Evolutionary conservation across 1,140 invertebrate genomes (phyloP).

Genomic region (Drosophila arawakana): DNA sequence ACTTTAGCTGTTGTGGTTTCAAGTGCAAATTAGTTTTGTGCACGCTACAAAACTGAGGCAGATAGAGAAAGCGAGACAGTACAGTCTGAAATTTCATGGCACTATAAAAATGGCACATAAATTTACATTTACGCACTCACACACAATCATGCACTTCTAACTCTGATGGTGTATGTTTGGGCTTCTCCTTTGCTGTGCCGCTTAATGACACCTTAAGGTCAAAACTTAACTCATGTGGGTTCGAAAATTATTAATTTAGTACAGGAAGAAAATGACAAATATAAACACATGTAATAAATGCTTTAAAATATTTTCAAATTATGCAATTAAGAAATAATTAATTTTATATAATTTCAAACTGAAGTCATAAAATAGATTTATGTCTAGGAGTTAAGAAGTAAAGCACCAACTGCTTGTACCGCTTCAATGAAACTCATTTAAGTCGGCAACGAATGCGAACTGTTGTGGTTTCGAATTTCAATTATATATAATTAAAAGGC

Average conservation of each 20-base stretch:
- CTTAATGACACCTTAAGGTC: slow-evolving; percentile 21
- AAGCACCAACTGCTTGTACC: slow-evolving; percentile 14
- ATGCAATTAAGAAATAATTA: not conserved
- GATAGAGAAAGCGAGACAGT: not conserved
- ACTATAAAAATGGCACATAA: slow-evolving; percentile 55
- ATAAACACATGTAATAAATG: too few species aligned
- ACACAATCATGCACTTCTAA: too few species aligned
- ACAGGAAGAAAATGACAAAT: too few species aligned
- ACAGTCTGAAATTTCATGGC: slow-evolving; percentile 44
- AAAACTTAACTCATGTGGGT: not conserved
- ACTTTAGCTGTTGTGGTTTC: slow-evolving; percentile 63
- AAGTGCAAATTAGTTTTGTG: slow-evolving; percentile 74
- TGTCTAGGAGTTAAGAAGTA: not conserved
- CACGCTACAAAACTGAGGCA: slow-evolving; percentile 47
- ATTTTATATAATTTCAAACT: not conserved
- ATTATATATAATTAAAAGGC: slow-evolving; percentile 73
- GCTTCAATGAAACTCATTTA: slow-evolving; percentile 18
- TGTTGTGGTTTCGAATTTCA: slow-evolving; percentile 68
- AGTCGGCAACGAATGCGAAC: slow-evolving; percentile 11
- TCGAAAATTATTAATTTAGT: slow-evolving; percentile 8
- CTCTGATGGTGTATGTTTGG: too few species aligned
- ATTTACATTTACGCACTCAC: slow-evolving; percentile 50
- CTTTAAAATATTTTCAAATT: too few species aligned
- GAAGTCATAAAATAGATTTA: slow-evolving; percentile 22
- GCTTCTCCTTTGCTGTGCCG: too few species aligned